Percentiles rank a stretch among this genome's conserved stretches.
These are phyloP conservation scores for Numenius phaeopus DNA, from an alignment of 2,797 vertebrate species.

Conservation along the genomic window DNA sequence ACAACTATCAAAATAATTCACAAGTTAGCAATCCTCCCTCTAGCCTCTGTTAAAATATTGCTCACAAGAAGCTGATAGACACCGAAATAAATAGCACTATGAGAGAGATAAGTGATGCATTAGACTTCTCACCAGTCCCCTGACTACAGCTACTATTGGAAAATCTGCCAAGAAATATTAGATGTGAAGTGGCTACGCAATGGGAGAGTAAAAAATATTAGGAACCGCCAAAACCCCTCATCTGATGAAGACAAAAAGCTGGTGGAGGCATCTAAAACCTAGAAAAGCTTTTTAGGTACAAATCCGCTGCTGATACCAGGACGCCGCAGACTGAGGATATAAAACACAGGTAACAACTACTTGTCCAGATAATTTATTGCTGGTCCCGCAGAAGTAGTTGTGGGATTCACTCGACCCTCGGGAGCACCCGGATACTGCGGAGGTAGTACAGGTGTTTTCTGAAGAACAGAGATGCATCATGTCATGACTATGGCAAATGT, in stretches of 20 bases:
- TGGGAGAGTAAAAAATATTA: background rate
- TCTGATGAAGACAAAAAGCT: background rate
- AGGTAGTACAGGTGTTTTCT: background rate
- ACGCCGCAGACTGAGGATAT: rapidly evolving
- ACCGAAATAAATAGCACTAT: background rate
- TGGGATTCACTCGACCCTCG: background rate
- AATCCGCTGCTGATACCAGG: background rate
- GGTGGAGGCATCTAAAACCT: background rate
- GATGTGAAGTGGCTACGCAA: background rate
- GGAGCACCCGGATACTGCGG: background rate
- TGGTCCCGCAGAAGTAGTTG: background rate
- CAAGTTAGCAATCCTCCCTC: background rate
- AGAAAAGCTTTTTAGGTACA: background rate
- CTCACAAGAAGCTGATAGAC: conserved; percentile 10
- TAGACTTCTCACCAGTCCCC: conserved; percentile 12
- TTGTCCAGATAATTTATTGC: background rate
- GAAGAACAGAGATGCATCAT: background rate
- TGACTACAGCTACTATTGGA: conserved; percentile 13
- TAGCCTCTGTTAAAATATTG: background rate
- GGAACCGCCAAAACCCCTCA: background rate
- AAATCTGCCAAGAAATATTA: conserved; percentile 14
- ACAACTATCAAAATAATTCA: background rate
- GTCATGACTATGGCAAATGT: background rate
- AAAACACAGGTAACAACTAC: background rate
- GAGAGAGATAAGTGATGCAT: conserved; percentile 23